Evolutionary conservation across 92 coral and sea anemone species (phyloP), one percentile per base, ranked within the genome.

Genomic region (Actinostola sp.): DNA sequence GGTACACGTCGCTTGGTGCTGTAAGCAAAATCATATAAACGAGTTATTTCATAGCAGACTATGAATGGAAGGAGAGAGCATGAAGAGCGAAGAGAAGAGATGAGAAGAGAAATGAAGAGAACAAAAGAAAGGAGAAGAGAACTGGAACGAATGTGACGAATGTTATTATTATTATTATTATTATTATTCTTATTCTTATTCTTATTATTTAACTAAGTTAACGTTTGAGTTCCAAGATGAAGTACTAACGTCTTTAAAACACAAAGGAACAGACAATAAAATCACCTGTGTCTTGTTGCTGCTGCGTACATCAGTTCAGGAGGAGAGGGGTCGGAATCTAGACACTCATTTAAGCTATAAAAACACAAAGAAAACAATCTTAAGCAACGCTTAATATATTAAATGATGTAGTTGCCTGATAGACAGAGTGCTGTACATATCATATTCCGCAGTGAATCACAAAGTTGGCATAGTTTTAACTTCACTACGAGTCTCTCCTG

Each of bases 291-390:
- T 52, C 98, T 79, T 3, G 98, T 94, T 46, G 96, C 97, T 53
- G 97, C 89, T 27, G 88, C 92, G 73, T 88, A 84, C 82, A 87
- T 84, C 44, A 92, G 82, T 31, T 94, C 98, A 29, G 93, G 75
- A 8, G 97, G 98, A 14, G 93, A 92, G 16, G 98, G 98, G 44
- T 94, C 98, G 1, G 98, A 88, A 35, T 88, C 97, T 46, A 94
- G 88, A 53, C 97, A 92, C 63, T 89, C 89, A 76, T 94, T 94
- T 45, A 94, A 84, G 66, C 98, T 94, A 62, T 36, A 13, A 38
- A 50, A 48, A 63, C 19, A 31, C 41, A 23, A 64, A 11, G 46
- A 43, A 32, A 61, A n/a, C 17, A 19, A 15, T 25, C 3, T 2
- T 26, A 56, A 26, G 16, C n/a, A n/a, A n/a, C n/a, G n/a, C n/a